Base-by-base conservation (phyloP, 2,113 vertebrate species). In the Podarcis muralis region DNA sequence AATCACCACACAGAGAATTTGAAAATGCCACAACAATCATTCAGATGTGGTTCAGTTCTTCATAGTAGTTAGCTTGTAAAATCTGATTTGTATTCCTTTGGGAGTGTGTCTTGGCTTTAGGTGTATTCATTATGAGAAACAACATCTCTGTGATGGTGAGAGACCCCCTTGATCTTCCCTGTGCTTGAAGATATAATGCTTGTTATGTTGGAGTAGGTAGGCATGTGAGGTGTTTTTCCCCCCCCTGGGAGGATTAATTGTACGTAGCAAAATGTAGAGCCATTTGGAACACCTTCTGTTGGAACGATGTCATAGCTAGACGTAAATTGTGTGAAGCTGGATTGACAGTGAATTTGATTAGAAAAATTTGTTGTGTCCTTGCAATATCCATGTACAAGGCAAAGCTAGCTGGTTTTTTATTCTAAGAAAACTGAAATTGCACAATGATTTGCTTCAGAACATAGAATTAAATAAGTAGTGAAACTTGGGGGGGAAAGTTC, bases 41-140 rank as follows among this genome's bases (percentile, higher is more conserved):
- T 80, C 88, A 57, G 66, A 71, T 87, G 27, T 81, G 48, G 66
- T 86, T 90, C 89, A 87, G 48, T 40, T 93, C 77, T 84, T 87
- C 30, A 27, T 86, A 27, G 7, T 68, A 71, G 15, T 91, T 87
- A 88, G 37, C 6, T 43, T 85, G 40, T 89, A 69, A 91, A 88
- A 62, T 87, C 65, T 91, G 35, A 74, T 75, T 74, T 59, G 6
- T 25, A 9, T 4, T 15, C 74, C 18, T 90, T 84, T 79, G 88
- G 65, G 32, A 27, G 88, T 6, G 69, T 76, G 27, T 20, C 13
- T 66, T 23, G 84, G 2, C 81, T 91, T 62, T 62, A 62, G 59
- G 59, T 62, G 59, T 62, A 20, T 62, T 62, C 59, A 62, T 20
- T 20, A 20, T 18, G 59, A 62, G 15, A 62, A 15, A 62, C 59